A percentile compares a stretch with the other conserved stretches of the same genome.
Conservation (phyloP, 2,113 vertebrate species). For the Pampusana beccarii region DNA sequence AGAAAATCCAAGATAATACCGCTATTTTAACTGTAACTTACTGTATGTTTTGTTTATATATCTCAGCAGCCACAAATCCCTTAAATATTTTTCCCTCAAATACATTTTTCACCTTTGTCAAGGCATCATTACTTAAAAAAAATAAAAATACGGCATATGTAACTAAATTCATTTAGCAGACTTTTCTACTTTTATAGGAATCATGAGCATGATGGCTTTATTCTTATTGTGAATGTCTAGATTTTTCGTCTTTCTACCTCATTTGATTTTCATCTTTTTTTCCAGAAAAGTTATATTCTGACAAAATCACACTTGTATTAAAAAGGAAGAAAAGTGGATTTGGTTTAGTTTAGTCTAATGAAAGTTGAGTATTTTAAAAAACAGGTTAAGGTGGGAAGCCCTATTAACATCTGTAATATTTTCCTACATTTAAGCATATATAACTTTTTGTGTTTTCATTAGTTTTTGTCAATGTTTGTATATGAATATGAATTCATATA, state of each 20-base stretch:
- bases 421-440: background rate
- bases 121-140: background rate
- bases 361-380: background rate
- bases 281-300: background rate
- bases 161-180: background rate
- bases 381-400: accelerated
- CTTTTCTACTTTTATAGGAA: background rate
- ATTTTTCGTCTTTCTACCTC: background rate
- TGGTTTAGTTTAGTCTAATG: background rate
- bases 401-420: background rate
- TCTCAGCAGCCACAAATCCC: background rate
- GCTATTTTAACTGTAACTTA: background rate
- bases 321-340: background rate
- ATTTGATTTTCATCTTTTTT: background rate
- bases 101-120: accelerated
- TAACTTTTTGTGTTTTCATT: background rate
- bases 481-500: background rate
- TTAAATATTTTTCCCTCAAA: background rate
- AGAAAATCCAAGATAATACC: background rate
- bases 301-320: background rate
- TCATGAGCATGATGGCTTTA: background rate
- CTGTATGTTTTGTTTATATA: background rate
- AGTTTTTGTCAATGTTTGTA: background rate
- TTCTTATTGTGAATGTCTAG: background rate
- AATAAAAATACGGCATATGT: background rate